These are phyloP conservation scores for Rhingia campestris DNA, from an alignment of 2,888 invertebrate species.

Conservation along the genomic window DNA sequence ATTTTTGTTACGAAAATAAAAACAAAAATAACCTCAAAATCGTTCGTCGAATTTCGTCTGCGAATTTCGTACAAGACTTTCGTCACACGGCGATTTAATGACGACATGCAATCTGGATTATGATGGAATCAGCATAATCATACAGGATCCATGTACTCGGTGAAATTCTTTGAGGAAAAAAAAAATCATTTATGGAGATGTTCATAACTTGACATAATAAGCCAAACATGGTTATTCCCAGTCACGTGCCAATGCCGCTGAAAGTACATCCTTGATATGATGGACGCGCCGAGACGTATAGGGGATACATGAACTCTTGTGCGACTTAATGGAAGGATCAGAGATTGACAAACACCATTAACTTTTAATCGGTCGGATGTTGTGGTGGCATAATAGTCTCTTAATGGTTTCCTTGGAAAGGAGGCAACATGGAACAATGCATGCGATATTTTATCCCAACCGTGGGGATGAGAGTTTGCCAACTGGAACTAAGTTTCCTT, in stretches of 20 bases:
- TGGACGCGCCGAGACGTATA: not conserved
- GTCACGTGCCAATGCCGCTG: slow-evolving; percentile 30
- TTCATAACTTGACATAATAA: slow-evolving; percentile 50
- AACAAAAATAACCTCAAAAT: not conserved
- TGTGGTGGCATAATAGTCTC: slow-evolving; percentile 19
- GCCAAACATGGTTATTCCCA: slow-evolving; percentile 25
- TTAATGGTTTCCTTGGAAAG: slow-evolving; percentile 5
- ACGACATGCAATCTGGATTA: slow-evolving; percentile 47
- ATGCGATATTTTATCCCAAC: too few species aligned
- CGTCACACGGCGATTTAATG: slow-evolving; percentile 54
- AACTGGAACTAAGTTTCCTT: too few species aligned
- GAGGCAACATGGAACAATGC: not conserved
- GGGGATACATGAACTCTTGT: slow-evolving; percentile 25
- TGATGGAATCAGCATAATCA: slow-evolving; percentile 44
- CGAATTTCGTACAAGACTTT: not conserved
- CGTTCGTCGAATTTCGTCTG: slow-evolving; percentile 6
- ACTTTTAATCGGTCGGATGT: slow-evolving; percentile 11
- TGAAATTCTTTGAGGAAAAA: slow-evolving; percentile 8
- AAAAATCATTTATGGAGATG: slow-evolving; percentile 35
- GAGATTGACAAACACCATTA: slow-evolving; percentile 37
- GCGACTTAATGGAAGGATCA: slow-evolving; percentile 20
- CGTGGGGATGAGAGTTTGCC: too few species aligned
- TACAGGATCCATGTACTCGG: not conserved
- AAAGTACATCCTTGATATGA: not conserved
- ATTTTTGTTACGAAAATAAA: slow-evolving; percentile 45